These are phyloP conservation scores for Tiliqua scincoides DNA, from an alignment of 2,113 vertebrate species.

Conservation along the genomic window DNA sequence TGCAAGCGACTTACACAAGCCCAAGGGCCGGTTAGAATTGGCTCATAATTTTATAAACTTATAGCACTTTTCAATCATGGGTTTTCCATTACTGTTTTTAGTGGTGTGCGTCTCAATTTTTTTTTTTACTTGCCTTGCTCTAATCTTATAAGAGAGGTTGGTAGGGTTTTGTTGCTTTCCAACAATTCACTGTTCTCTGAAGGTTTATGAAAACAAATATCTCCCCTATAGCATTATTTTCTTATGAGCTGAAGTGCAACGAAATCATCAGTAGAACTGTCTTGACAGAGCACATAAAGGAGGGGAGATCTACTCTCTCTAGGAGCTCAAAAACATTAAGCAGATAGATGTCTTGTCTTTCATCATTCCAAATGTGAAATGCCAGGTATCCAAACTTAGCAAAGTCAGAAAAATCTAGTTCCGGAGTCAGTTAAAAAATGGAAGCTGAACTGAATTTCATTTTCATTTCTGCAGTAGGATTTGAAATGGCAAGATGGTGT, in stretches of 20 bases:
- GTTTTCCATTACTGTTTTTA: neutral
- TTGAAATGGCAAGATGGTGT: neutral
- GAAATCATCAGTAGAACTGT: neutral
- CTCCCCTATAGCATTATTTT: neutral
- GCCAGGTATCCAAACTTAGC: neutral
- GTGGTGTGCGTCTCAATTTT: neutral
- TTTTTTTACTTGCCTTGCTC: neutral
- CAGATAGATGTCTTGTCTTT: neutral
- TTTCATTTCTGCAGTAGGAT: neutral
- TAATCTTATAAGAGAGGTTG: neutral
- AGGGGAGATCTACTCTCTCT: neutral
- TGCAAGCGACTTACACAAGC: too few species aligned
- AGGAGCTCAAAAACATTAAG: neutral
- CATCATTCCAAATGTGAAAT: neutral
- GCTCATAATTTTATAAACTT: too few species aligned
- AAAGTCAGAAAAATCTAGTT: neutral
- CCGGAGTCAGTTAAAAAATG: neutral
- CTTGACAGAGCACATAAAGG: neutral
- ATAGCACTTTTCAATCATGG: too few species aligned
- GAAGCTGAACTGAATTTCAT: neutral
- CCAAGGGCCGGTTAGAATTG: too few species aligned
- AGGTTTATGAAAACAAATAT: neutral
- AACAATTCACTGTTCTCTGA: neutral
- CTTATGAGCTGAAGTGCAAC: neutral
- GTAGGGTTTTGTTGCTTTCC: neutral